Conservation (phyloP, 1,140 invertebrate genomes). For the Bombus sylvicola region DNA sequence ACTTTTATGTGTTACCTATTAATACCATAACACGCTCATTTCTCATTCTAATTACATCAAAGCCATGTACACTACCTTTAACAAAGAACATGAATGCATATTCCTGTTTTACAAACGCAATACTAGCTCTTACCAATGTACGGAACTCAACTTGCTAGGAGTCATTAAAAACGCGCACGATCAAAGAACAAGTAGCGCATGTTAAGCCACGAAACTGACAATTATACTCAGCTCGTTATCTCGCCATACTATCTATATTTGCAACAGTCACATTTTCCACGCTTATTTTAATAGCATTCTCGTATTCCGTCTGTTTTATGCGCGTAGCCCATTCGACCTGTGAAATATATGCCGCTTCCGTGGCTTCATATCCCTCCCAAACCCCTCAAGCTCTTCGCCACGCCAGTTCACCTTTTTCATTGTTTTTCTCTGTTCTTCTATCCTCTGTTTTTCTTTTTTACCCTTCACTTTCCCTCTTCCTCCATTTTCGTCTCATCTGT, state of each 20-base stretch:
- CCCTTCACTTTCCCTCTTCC: neutral
- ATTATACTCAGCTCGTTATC: constrained; percentile 13
- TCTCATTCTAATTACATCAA: neutral
- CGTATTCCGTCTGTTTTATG: constrained; percentile 31
- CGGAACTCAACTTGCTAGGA: neutral
- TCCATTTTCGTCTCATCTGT: neutral
- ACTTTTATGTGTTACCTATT: neutral
- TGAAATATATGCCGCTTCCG: constrained; percentile 56
- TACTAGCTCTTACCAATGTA: neutral
- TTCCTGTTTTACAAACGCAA: neutral
- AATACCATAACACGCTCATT: neutral
- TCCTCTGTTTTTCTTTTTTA: neutral
- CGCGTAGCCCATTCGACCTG: constrained; percentile 21
- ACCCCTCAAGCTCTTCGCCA: neutral
- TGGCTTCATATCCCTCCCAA: constrained; percentile 30
- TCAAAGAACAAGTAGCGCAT: neutral
- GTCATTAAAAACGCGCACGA: neutral
- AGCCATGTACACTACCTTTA: neutral
- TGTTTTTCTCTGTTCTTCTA: constrained; percentile 3
- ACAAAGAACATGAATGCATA: neutral
- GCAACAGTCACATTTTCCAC: neutral
- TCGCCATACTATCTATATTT: neutral
- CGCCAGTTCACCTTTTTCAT: constrained; percentile 36
- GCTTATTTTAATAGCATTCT: neutral
- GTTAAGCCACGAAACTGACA: neutral